These are phyloP conservation scores for Cantharis rufa DNA, from an alignment of 2,888 invertebrate genomes.

Conservation along the genomic window DNA sequence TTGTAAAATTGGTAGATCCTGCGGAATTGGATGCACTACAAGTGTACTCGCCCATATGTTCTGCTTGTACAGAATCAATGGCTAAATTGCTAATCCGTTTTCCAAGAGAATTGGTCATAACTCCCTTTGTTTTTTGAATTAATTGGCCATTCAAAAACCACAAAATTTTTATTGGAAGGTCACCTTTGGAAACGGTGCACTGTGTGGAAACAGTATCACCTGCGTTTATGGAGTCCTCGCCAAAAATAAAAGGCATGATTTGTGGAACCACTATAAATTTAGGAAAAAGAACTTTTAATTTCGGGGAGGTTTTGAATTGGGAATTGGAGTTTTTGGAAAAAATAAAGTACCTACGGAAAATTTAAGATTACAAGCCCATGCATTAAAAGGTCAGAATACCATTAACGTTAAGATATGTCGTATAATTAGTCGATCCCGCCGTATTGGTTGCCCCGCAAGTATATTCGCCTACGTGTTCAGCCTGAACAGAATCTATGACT, in stretches of 20 bases:
- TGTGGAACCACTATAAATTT: constrained; percentile 65
- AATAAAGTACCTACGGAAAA: neutral
- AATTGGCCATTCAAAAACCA: constrained; percentile 71
- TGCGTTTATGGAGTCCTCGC: constrained; percentile 74
- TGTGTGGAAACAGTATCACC: constrained; percentile 75
- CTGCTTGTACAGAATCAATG: constrained; percentile 73
- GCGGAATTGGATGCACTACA: constrained; percentile 72
- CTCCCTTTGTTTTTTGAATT: constrained; percentile 62
- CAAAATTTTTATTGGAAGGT: constrained; percentile 68
- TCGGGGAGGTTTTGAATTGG: neutral
- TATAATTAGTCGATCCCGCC: constrained; percentile 65
- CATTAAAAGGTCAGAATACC: constrained; percentile 31
- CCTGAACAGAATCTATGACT: constrained; percentile 72
- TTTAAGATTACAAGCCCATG: neutral
- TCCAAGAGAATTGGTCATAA: constrained; percentile 65
- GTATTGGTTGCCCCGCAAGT: constrained; percentile 71
- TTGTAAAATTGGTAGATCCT: constrained; percentile 67
- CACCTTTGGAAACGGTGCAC: constrained; percentile 77
- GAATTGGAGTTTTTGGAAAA: neutral
- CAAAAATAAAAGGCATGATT: constrained; percentile 73
- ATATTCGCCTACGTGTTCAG: constrained; percentile 72
- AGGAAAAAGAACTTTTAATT: neutral
- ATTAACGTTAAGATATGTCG: constrained; percentile 37
- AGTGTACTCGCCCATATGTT: constrained; percentile 76
- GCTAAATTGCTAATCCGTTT: constrained; percentile 70